Base-by-base conservation (phyloP, 2,888 invertebrate species). In the Pyrochroa serraticornis region DNA sequence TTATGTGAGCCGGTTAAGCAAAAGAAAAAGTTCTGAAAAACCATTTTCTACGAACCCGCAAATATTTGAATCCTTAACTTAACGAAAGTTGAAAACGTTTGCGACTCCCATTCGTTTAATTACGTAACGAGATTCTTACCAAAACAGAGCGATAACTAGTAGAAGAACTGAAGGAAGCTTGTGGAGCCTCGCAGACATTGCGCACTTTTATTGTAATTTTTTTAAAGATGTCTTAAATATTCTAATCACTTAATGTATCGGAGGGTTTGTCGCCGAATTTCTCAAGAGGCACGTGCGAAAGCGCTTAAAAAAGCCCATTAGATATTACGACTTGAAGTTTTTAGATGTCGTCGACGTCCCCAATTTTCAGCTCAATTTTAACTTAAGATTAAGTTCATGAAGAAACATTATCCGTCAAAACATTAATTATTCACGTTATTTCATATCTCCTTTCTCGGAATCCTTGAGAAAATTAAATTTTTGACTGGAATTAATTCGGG, bases 341-440 rank as follows among this genome's bases (percentile, higher is more conserved):
- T 68, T 66, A 62, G 13, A 39, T 55, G 61, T 62, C 65, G 60
- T 56, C 63, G 52, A 55, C 48, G 50, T 58, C 56, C 60, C 49
- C 58, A 65, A 58, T 66, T 63, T 63, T 58, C 57, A 52, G 49
- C 49, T 61, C 50, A 47, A 55, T 41, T 60, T 58, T 42, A 54
- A 45, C 39, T 51, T 51, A 42, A 63, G 58, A 58, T 65, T 66
- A 58, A 58, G 55, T 62, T 49, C 58, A 63, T 61, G 63, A 58
- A 50, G 62, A 64, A 60, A 61, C 64, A 67, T 70, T 67, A 68
- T 67, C 68, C 68, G 67, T 67, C 67, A 59, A 60, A 52, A 61
- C 60, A 65, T 68, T 69, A 68, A 68, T 70, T 68, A 66, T 67
- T 63, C 59, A 58, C 64, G 60, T 63, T 58, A 65, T 60, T 65